These are phyloP conservation scores for Mus pahari DNA, from an alignment of 2,113 vertebrate genomes.

Conservation along the genomic window DNA sequence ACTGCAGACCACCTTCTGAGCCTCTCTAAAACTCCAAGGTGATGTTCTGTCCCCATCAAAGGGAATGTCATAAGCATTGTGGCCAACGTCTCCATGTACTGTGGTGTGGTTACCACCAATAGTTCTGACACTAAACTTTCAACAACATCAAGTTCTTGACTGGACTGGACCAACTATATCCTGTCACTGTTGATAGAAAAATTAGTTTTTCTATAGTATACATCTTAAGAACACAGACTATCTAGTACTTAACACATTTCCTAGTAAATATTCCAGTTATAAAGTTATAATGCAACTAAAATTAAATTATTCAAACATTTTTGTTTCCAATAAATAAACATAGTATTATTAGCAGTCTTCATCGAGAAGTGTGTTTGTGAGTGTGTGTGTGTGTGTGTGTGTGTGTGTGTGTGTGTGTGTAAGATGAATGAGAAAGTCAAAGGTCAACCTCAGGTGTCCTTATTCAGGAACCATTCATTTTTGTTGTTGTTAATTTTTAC, in stretches of 20 bases:
- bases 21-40: neutral
- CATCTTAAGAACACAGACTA: neutral
- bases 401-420: too few relatives aligned
- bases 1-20: neutral
- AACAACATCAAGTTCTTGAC: neutral
- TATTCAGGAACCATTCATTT: neutral
- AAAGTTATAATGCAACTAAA: slow-evolving; percentile 7
- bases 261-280: neutral
- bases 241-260: neutral
- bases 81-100: neutral
- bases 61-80: neutral
- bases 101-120: accelerated
- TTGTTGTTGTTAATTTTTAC: neutral
- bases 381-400: too few relatives aligned
- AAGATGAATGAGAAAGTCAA: neutral
- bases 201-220: neutral
- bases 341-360: neutral
- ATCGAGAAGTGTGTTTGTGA: neutral
- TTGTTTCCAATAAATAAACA: slow-evolving; percentile 18
- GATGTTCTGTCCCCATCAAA: neutral
- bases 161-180: neutral
- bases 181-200: neutral
- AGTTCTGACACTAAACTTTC: neutral
- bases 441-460: neutral
- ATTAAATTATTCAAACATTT: slow-evolving; percentile 31